phyloP scores from a whole-genome alignment of 2,113 vertebrate species.

The Chamaea fasciata region DNA sequence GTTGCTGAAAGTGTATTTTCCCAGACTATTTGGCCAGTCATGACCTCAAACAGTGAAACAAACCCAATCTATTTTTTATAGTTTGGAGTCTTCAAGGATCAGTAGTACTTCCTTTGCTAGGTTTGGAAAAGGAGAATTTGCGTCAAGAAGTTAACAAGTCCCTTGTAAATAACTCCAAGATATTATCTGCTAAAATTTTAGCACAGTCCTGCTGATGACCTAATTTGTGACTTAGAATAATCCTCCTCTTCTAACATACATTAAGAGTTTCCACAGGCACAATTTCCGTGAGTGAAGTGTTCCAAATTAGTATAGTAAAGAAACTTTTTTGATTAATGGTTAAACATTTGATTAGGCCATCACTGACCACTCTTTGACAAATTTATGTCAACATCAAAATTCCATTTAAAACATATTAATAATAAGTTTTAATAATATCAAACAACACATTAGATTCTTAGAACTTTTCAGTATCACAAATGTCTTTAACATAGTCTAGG shows the following conservation, averaged over 20 bases:
- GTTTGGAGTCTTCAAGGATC: not conserved
- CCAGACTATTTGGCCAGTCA: not conserved
- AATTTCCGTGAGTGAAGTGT: not conserved
- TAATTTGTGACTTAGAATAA: not conserved
- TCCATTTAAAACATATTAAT: not conserved
- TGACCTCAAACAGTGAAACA: not conserved
- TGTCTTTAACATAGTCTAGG: not conserved
- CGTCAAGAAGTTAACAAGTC: not conserved
- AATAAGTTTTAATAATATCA: not conserved
- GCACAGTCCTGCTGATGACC: not conserved
- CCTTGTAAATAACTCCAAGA: not conserved
- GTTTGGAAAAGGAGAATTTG: not conserved
- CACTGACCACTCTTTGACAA: not conserved
- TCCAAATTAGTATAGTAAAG: not conserved
- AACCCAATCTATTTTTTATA: not conserved
- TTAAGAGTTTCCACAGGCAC: not conserved
- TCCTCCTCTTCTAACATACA: not conserved
- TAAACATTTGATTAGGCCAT: not conserved
- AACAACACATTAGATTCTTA: not conserved
- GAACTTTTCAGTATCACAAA: not conserved
- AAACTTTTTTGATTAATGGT: not conserved
- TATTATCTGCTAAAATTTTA: not conserved
- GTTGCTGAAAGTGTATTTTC: not conserved
- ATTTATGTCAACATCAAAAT: not conserved
- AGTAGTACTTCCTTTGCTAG: not conserved